Base-by-base conservation (phyloP, 2,797 vertebrate species). In the Girardinus metallicus region DNA sequence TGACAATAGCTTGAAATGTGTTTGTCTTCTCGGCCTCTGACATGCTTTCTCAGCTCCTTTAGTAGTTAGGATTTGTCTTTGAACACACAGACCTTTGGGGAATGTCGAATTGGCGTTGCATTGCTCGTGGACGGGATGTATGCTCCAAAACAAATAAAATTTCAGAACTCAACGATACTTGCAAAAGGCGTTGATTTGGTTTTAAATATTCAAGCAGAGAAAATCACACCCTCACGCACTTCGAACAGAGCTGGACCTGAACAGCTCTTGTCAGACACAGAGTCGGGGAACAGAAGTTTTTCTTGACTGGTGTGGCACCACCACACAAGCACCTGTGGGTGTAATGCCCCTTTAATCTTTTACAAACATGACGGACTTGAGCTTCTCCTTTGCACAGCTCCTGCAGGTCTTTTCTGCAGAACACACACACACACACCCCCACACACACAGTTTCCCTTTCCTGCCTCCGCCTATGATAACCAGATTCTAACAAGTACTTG, bases 311-410 rank as follows among this genome's bases (percentile, higher is more conserved):
- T 73, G 73, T 75, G 77, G 68, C 66, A 85, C 39, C 41, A 74
- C 82, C 26, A 41, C 49, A 41, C 36, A 46, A 66, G 73, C 82
- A 73, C 82, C 68, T 75, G 76, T 0, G 60, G 46, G 73, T 80
- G 75, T 75, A 80, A 74, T 73, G 80, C 73, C 82, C 87, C 81
- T 90, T 91, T 88, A 91, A 93, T 93, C 87, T 92, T 90, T 90
- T 76, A 86, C 79, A 81, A 90, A 84, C 71, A n/a, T 79, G 82
- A 85, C 83, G 81, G 87, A 83, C 86, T 90, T 78, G 75, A 83
- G 78, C 85, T 89, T 75, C 74, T 83, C 82, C 79, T 83, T 77
- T 76, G 73, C 43, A 36, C 39, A 0, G 21, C 70, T 68, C 62
- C 77, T 55, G 72, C 70, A 78, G 57, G 66, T 77, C 51, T 74